Conservation (phyloP, 2,113 vertebrate species). For the Taurulus bubalis region DNA sequence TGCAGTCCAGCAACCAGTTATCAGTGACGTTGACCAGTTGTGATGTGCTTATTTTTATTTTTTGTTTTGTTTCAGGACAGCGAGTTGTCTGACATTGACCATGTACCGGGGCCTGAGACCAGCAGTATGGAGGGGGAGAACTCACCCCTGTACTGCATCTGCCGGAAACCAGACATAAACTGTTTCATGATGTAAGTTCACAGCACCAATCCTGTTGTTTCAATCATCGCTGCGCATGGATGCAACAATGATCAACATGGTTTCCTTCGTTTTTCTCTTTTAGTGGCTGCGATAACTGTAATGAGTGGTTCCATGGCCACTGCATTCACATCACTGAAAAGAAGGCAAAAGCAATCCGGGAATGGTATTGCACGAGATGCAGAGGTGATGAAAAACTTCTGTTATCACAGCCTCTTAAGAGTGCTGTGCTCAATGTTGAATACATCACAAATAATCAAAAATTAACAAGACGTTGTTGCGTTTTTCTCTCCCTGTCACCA, state of each 20-base stretch:
- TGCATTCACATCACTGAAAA: slow-evolving; percentile 95
- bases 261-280: not conserved
- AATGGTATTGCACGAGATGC: slow-evolving; percentile 93
- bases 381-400: slow-evolving; percentile 79
- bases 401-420: not conserved
- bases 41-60: not conserved
- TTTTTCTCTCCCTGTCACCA: slow-evolving; percentile 51
- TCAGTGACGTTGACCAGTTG: not conserved
- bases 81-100: slow-evolving; percentile 87
- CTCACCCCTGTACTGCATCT: slow-evolving; percentile 91
- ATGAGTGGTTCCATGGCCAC: slow-evolving; percentile 95
- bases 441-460: not conserved
- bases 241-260: not conserved
- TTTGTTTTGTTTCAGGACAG: slow-evolving; percentile 80
- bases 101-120: slow-evolving; percentile 73
- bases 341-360: slow-evolving; percentile 92
- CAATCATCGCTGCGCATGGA: not conserved
- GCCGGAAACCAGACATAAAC: slow-evolving; percentile 91
- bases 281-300: slow-evolving; percentile 95
- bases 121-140: slow-evolving; percentile 86
- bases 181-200: slow-evolving; percentile 93
- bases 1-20: not conserved
- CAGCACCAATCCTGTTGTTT: not conserved
- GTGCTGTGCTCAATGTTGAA: not conserved
- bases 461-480: not conserved